Conservation (phyloP, 2,113 vertebrate species). For the Orcinus orca region DNA sequence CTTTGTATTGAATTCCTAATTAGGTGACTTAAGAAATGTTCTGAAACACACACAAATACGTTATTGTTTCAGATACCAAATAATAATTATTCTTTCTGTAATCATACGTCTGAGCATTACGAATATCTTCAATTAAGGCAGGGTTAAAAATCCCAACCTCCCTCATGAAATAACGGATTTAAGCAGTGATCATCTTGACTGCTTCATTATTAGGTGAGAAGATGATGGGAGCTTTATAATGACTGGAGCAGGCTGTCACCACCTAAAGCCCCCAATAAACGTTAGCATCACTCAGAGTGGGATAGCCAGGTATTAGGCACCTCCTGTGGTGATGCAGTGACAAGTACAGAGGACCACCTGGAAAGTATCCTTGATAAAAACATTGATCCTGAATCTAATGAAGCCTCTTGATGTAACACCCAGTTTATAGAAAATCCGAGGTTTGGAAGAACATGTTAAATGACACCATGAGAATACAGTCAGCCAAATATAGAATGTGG, state of each 20-base stretch:
- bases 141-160: neutral
- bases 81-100: slow-evolving; percentile 48
- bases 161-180: neutral
- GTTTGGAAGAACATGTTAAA: neutral
- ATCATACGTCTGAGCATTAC: neutral
- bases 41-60: neutral
- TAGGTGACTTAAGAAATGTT: slow-evolving; percentile 9
- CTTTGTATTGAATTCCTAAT: slow-evolving; percentile 33
- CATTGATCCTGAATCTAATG: neutral
- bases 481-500: neutral
- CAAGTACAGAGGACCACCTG: neutral
- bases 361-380: neutral
- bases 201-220: neutral
- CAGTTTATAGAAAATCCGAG: neutral
- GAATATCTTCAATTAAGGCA: slow-evolving; percentile 14
- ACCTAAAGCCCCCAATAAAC: neutral
- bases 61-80: slow-evolving; percentile 43
- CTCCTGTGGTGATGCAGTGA: neutral
- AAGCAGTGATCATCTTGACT: neutral
- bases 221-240: neutral
- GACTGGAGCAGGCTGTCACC: neutral
- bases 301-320: neutral
- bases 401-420: neutral
- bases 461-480: neutral
- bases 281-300: neutral